Evolutionary conservation across 2,113 vertebrate species (phyloP).

Genomic region (Lophotis ruficrista): DNA sequence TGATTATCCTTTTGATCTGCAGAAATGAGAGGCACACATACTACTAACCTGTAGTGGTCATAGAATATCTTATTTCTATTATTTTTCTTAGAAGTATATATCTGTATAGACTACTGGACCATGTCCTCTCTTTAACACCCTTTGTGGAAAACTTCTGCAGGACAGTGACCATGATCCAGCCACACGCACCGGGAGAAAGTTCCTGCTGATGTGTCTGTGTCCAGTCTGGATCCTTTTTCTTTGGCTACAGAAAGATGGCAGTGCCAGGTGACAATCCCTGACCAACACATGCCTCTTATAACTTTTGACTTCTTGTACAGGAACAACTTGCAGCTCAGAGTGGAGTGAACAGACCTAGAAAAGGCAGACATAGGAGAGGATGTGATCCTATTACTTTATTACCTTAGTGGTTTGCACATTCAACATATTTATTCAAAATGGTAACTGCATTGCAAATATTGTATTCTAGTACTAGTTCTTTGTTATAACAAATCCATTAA

Average conservation of each 20-base stretch:
- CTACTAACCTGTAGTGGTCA: neutral
- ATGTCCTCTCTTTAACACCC: neutral
- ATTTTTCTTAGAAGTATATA: neutral
- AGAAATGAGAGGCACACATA: neutral
- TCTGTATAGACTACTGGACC: neutral
- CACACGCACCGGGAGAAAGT: fast-evolving
- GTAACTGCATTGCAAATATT: neutral
- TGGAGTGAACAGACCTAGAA: neutral
- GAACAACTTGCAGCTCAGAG: neutral
- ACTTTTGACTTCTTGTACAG: neutral
- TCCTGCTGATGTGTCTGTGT: neutral
- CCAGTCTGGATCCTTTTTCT: neutral
- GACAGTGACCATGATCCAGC: neutral
- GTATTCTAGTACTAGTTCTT: neutral
- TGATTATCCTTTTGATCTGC: neutral
- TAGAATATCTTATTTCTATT: neutral
- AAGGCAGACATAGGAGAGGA: neutral
- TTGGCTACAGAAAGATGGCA: neutral
- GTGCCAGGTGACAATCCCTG: neutral
- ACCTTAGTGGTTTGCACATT: neutral
- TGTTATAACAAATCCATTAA: constrained; percentile 8
- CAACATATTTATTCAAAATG: neutral
- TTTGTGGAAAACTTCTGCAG: neutral
- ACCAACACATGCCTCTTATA: neutral
- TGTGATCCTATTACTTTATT: neutral